phyloP scores from a whole-genome alignment of 2,113 vertebrate species.

The Lonchura striata region DNA sequence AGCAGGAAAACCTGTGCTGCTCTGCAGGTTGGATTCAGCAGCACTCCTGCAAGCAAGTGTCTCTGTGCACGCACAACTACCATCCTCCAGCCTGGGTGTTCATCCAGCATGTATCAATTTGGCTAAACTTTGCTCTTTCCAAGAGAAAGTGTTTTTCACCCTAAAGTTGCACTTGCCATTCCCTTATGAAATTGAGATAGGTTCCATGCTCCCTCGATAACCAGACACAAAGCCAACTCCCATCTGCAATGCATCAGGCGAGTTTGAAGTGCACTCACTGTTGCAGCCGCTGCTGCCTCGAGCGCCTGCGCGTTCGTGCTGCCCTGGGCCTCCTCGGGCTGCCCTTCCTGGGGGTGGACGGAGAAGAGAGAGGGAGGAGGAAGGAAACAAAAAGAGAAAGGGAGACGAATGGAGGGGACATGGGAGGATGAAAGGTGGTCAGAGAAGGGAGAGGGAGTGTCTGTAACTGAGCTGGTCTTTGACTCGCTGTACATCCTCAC shows the following conservation, averaged over 20 bases:
- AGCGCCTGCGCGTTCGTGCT: constrained; percentile 75
- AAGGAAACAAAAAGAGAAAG: constrained; percentile 66
- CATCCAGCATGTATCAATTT: constrained; percentile 38
- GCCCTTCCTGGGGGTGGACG: constrained; percentile 78
- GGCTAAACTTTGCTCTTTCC: constrained; percentile 63
- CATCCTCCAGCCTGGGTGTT: not conserved
- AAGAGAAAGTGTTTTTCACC: constrained; percentile 63
- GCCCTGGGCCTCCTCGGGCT: constrained; percentile 74
- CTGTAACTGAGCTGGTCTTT: constrained; percentile 73
- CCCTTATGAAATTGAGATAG: constrained; percentile 34
- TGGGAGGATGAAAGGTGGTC: constrained; percentile 75
- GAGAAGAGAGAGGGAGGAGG: constrained; percentile 68
- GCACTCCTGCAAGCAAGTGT: constrained; percentile 8
- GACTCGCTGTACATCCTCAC: constrained; percentile 34
- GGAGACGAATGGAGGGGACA: constrained; percentile 72
- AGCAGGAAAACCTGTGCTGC: constrained; percentile 10
- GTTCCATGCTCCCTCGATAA: constrained; percentile 36
- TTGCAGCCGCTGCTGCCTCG: constrained; percentile 79
- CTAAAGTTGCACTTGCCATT: constrained; percentile 43
- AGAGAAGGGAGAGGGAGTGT: constrained; percentile 77
- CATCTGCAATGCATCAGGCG: constrained; percentile 26
- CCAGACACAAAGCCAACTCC: constrained; percentile 20
- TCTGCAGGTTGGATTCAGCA: constrained; percentile 13
- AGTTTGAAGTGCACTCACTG: constrained; percentile 77
- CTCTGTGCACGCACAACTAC: constrained; percentile 2